A percentile compares a stretch with the other conserved stretches of the same genome.
Evolutionary conservation across 2,888 invertebrate species (phyloP).

Genomic region (Plutella xylostella): DNA sequence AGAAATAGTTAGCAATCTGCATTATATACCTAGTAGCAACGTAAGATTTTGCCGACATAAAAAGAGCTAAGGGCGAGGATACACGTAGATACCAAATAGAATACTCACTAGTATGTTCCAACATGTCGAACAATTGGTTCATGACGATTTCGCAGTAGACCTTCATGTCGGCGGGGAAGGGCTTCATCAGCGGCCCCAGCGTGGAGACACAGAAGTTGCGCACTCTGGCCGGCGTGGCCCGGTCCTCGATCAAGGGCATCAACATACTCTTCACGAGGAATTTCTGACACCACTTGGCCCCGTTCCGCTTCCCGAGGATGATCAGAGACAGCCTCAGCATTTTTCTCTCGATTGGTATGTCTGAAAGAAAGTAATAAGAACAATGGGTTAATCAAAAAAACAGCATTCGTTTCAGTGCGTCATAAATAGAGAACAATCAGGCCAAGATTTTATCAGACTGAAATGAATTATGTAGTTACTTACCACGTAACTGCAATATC

Average conservation of each 20-base stretch:
- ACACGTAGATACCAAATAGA: no score
- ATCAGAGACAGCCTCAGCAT: constrained; percentile 43
- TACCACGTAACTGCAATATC: constrained; percentile 42
- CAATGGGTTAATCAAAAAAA: not conserved
- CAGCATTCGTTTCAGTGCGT: not conserved
- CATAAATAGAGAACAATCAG: not conserved
- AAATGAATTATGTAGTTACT: not conserved
- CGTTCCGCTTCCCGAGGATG: constrained; percentile 51
- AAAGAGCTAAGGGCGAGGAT: no score
- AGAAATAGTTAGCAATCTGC: no score
- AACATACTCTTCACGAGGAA: constrained; percentile 45
- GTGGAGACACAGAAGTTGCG: constrained; percentile 43
- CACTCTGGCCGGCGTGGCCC: constrained; percentile 24
- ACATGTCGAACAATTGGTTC: constrained; percentile 39
- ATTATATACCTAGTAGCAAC: no score
- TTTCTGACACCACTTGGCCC: constrained; percentile 52
- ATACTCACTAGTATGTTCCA: constrained; percentile 43
- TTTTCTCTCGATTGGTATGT: constrained; percentile 34
- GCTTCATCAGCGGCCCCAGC: constrained; percentile 49
- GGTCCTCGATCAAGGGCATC: constrained; percentile 40
- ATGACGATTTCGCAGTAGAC: constrained; percentile 46
- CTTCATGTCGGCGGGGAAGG: constrained; percentile 53
- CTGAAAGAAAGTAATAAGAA: constrained; percentile 27
- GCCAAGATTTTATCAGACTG: not conserved
- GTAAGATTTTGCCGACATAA: no score